A percentile compares a stretch with the other conserved stretches of the same genome.
phyloP scores from a whole-genome alignment of 2,113 vertebrate species.

The Nothocercus julius region DNA sequence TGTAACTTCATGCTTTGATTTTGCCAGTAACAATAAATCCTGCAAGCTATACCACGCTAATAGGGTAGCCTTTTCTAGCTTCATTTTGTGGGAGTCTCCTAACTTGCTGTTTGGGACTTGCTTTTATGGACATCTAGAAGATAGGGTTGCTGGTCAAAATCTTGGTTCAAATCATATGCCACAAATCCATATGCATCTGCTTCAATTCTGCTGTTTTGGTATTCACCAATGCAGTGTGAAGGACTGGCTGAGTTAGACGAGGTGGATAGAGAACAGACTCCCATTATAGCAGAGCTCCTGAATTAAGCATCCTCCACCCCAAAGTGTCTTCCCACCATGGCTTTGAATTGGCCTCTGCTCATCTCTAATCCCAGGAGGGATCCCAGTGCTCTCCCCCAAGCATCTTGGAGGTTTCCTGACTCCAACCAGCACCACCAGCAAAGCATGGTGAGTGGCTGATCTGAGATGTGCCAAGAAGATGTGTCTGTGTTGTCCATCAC shows the following conservation, averaged over 20 bases:
- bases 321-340: accelerated
- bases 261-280: not conserved
- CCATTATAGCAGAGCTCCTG: not conserved
- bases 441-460: not conserved
- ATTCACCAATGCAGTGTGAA: not conserved
- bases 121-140: not conserved
- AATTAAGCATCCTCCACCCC: not conserved
- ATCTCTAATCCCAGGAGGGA: not conserved
- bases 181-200: not conserved
- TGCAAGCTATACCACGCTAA: not conserved
- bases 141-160: not conserved
- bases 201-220: not conserved
- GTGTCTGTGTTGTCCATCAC: not conserved
- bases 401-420: not conserved
- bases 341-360: not conserved
- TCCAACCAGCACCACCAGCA: not conserved
- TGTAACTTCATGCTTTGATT: not conserved
- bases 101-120: not conserved
- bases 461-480: not conserved
- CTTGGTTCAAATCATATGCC: not conserved
- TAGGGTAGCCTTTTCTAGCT: not conserved
- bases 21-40: not conserved
- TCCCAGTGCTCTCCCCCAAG: not conserved
- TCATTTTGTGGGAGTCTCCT: accelerated
- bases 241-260: not conserved